Evolutionary conservation across 2,113 vertebrate genomes (phyloP), one percentile per base, ranked within the genome.

Genomic region (Stigmatopora nigra): DNA sequence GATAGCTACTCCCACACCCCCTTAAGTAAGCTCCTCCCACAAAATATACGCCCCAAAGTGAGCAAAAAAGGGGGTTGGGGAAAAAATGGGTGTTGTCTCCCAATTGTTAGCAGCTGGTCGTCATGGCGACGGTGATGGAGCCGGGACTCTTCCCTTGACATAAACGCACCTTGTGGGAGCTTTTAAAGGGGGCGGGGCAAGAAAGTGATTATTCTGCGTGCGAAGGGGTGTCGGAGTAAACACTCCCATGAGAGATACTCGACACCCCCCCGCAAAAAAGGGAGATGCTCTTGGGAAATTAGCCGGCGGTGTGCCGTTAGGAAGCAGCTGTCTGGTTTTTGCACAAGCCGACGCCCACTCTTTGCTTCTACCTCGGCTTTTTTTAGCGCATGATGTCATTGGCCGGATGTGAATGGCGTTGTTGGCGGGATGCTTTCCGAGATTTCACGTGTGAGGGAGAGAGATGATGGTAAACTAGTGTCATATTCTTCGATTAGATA

Each of bases 41-140:
- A 66, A 61, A 38, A 51, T 56, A 52, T 38, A 66, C 48, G n/a
- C 59, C 59, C 52, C 46, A 79, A 79, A 57, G 80, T 74, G 76
- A 76, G 78, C 68, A 78, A 69, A 85, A 46, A 25, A 41, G 87
- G 88, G 85, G 87, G 86, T 84, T 88, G 88, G 81, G 78, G n/a
- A n/a, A 79, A 75, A 76, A 59, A 79, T 85, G 84, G 84, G 87
- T 82, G 83, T 86, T 89, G 84, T 86, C 81, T 88, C 75, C 64
- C 51, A 82, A 83, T 84, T 86, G 86, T 88, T 86, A 79, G 79
- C 17, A 75, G 78, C 79, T 77, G 76, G 90, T 90, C 86, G 84
- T 85, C 88, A 91, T 91, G 88, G 88, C 57, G 71, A 90, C 80
- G 76, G 77, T 82, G 75, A 88, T 85, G 84, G 83, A 69, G 68